Base-by-base conservation (phyloP, 2,888 invertebrate species). In the Choreutis nemorana region DNA sequence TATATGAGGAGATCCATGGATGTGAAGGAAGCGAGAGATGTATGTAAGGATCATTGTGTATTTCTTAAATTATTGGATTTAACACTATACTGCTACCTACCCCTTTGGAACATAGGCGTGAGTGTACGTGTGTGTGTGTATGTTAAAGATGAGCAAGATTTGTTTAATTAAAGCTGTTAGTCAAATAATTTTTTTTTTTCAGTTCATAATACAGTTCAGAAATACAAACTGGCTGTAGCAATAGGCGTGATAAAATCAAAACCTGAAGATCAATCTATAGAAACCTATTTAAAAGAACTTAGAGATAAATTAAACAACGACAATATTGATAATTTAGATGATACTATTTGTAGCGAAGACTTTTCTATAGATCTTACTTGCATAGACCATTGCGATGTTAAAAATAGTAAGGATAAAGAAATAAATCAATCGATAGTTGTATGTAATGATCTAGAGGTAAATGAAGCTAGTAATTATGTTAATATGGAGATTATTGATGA, bases 341-440 rank as follows among this genome's bases (percentile, higher is more conserved):
- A 46, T 4, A 57, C 47, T 4, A 15, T 61, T 1, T 50, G 50
- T 28, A 67, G 62, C 34, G 58, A 63, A 3, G 68, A 67, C 28
- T 68, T 70, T 23, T 30, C 48, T 2, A 34, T 57, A 3, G 68
- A 67, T 29, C 67, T 70, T 23, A 30, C 48, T 2, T 34, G 56
- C 13, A 4, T 1, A 6, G 42, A 48, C n/a, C 40, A 34, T n/a
- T n/a, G n/a, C 9, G 29, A 36, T 14, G 16, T 13, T 26, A 24
- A 9, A 13, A 12, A 12, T 21, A 26, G 27, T 28, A 28, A 28
- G 26, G 23, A 26, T 29, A 22, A 27, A 15, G 10, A 3, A 23
- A 13, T 27, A 23, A 6, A 16, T 20, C 15, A 23, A 26, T 28
- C 23, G 29, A 30, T 12, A 27, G n/a, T 38, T 26, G 33, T 44